phyloP scores from a whole-genome alignment of 2,113 vertebrate genomes.

The Myrmophylax atrothorax region DNA sequence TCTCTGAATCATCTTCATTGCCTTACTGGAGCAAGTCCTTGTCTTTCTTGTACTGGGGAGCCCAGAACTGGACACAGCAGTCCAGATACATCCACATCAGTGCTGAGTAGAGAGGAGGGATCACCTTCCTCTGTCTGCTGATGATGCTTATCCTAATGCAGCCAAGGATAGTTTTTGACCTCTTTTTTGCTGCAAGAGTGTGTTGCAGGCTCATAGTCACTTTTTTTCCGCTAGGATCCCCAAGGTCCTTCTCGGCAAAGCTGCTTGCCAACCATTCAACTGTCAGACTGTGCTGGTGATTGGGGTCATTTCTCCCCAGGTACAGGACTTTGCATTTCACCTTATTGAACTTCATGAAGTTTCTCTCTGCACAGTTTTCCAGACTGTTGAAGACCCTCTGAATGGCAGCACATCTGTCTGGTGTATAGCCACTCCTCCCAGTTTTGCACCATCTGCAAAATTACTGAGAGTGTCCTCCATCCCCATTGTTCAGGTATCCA shows the following conservation, averaged over 20 bases:
- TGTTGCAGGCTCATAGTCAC: background rate
- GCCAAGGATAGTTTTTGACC: background rate
- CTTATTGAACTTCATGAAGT: background rate
- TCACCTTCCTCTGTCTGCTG: background rate
- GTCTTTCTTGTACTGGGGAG: background rate
- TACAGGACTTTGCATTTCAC: background rate
- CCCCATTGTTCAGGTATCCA: background rate
- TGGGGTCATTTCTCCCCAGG: background rate
- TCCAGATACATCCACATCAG: background rate
- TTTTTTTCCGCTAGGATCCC: background rate
- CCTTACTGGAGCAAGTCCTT: background rate
- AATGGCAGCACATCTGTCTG: background rate
- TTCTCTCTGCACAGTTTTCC: background rate
- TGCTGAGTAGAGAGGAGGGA: background rate
- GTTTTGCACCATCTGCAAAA: background rate
- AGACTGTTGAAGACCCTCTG: background rate
- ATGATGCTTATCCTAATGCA: background rate
- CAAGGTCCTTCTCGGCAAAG: background rate
- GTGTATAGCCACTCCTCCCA: background rate
- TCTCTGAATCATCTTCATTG: background rate
- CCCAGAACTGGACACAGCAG: background rate
- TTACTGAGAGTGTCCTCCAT: background rate
- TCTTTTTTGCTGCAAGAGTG: background rate
- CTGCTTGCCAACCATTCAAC: background rate
- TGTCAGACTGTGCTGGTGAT: background rate